phyloP scores from a whole-genome alignment of 2,113 vertebrate species.

The Lethenteron reissneri region DNA sequence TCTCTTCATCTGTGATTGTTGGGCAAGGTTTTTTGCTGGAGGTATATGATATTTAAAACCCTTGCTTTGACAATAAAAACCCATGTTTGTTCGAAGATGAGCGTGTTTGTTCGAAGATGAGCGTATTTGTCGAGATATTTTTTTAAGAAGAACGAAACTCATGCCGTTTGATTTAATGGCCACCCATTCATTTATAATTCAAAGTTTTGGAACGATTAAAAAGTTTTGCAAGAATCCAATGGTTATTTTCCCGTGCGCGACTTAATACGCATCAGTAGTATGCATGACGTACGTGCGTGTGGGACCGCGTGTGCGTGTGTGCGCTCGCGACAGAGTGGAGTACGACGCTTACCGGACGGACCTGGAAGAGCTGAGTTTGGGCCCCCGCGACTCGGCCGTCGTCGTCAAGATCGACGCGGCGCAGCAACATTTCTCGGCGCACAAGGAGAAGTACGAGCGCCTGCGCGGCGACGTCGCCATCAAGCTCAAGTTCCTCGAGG shows the following conservation, averaged over 20 bases:
- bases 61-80: no score
- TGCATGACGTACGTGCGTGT: slow-evolving; percentile 9
- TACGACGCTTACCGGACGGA: slow-evolving; percentile 81
- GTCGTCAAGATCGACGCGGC: slow-evolving; percentile 52
- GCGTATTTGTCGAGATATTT: no score
- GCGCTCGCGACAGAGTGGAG: slow-evolving; percentile 36
- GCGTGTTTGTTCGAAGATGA: no score
- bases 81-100: no score
- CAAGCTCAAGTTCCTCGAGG: slow-evolving; percentile 89
- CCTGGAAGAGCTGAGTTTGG: slow-evolving; percentile 75
- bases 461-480: slow-evolving; percentile 68
- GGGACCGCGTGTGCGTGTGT: slow-evolving; percentile 7
- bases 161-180: no score
- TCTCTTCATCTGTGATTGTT: no score
- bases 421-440: slow-evolving; percentile 61
- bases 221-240: not conserved
- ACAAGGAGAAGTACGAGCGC: slow-evolving; percentile 76
- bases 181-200: no score
- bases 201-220: no score
- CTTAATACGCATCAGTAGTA: slow-evolving; percentile 6
- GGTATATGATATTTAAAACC: no score
- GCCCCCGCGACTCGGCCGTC: slow-evolving; percentile 47
- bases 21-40: no score
- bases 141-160: no score
- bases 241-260: not conserved